phyloP scores from a whole-genome alignment of 2,797 vertebrate genomes.

The Diglossa cyanea region DNA sequence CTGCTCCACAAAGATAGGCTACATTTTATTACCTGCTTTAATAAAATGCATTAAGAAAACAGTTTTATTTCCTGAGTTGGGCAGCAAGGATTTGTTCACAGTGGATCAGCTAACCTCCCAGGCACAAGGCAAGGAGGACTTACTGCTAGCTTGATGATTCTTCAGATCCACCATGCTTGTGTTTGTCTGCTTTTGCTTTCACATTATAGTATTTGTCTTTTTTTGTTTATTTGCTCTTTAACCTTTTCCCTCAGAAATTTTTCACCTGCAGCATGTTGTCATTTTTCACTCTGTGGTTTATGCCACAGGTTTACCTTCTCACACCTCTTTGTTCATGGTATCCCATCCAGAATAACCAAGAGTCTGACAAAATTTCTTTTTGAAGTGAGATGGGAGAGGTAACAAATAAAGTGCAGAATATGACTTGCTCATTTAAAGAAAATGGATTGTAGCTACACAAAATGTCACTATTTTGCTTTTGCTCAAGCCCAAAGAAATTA shows the following conservation, averaged over 20 bases:
- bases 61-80: not conserved
- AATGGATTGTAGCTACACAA: not conserved
- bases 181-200: not conserved
- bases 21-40: not conserved
- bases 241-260: not conserved
- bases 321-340: not conserved
- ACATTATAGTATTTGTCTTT: not conserved
- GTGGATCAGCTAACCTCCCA: not conserved
- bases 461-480: not conserved
- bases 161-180: not conserved
- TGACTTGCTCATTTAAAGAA: not conserved
- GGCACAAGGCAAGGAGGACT: not conserved
- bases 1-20: not conserved
- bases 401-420: not conserved
- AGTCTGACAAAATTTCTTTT: not conserved
- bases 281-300: not conserved
- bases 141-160: not conserved
- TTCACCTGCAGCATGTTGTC: not conserved
- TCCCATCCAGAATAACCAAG: not conserved
- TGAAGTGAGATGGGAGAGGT: not conserved
- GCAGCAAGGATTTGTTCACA: not conserved
- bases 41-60: not conserved
- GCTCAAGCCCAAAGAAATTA: not conserved
- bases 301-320: not conserved
- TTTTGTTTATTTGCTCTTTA: not conserved